Evolutionary conservation across 1,140 invertebrate genomes (phyloP).

Genomic region (Heliothis subflexa): DNA sequence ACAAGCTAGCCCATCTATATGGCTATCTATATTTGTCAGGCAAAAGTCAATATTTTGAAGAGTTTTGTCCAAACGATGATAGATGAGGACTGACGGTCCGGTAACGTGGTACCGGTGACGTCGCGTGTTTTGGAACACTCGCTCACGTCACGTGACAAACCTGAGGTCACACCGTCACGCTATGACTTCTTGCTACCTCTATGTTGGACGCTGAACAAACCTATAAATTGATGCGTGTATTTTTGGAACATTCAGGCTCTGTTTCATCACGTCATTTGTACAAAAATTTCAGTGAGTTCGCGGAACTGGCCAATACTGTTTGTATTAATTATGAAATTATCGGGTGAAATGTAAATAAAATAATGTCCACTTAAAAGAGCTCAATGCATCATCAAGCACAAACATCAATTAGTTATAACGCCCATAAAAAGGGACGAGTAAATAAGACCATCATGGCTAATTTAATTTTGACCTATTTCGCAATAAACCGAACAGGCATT

Average conservation of each 20-base stretch:
- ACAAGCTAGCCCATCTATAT: too few species aligned
- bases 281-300: too few species aligned
- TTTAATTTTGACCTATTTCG: conserved; percentile 3
- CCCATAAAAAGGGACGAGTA: background rate
- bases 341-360: background rate
- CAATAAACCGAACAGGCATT: conserved; percentile 10
- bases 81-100: too few species aligned
- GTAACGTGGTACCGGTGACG: background rate
- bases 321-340: too few species aligned
- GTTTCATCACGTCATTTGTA: too few species aligned
- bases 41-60: too few species aligned
- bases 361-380: background rate
- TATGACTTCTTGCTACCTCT: background rate
- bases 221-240: background rate
- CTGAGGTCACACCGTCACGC: conserved; percentile 1
- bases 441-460: background rate
- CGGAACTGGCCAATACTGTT: too few species aligned
- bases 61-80: too few species aligned
- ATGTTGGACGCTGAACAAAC: background rate
- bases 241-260: too few species aligned
- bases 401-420: background rate
- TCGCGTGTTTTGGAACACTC: background rate
- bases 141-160: background rate
- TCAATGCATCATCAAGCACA: background rate
- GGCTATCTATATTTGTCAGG: too few species aligned